These are phyloP conservation scores for Protobothrops mucrosquamatus DNA, from an alignment of 2,113 vertebrate species.

Conservation along the genomic window DNA sequence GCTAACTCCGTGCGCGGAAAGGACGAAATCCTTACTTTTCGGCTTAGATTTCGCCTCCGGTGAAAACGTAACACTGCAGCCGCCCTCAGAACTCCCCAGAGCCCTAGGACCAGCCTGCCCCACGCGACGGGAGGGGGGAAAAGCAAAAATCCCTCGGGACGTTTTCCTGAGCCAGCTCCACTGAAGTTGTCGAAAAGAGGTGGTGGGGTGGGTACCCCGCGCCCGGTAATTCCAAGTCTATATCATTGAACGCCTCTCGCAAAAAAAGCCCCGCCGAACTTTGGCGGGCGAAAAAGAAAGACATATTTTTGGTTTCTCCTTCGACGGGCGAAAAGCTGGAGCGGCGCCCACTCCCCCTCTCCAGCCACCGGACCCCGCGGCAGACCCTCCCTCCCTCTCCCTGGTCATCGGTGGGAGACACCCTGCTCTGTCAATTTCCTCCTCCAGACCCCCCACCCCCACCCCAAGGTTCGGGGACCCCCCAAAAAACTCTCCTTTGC, in stretches of 20 bases:
- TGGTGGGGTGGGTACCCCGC: no score
- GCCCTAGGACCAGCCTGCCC: not conserved
- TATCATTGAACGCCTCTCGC: not conserved
- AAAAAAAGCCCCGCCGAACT: not conserved
- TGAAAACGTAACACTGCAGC: not conserved
- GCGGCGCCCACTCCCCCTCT: not conserved
- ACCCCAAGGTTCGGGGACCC: no score
- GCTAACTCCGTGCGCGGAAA: not conserved
- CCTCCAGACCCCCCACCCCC: not conserved
- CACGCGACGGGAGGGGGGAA: not conserved
- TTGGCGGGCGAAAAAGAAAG: not conserved
- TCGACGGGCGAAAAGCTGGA: not conserved
- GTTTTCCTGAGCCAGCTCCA: not conserved
- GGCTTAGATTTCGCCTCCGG: not conserved
- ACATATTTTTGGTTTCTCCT: not conserved
- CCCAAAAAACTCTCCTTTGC: not conserved
- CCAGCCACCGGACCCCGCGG: rapidly evolving
- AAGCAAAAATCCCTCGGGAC: not conserved
- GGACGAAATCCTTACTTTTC: not conserved
- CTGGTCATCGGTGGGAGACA: not conserved
- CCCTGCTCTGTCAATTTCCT: not conserved
- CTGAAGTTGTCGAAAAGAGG: not conserved
- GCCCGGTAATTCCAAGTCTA: not conserved
- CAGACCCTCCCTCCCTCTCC: not conserved
- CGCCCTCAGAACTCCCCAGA: not conserved